These are phyloP conservation scores for Gallinago nigripennis DNA, from an alignment of 2,797 vertebrate genomes.

Conservation along the genomic window DNA sequence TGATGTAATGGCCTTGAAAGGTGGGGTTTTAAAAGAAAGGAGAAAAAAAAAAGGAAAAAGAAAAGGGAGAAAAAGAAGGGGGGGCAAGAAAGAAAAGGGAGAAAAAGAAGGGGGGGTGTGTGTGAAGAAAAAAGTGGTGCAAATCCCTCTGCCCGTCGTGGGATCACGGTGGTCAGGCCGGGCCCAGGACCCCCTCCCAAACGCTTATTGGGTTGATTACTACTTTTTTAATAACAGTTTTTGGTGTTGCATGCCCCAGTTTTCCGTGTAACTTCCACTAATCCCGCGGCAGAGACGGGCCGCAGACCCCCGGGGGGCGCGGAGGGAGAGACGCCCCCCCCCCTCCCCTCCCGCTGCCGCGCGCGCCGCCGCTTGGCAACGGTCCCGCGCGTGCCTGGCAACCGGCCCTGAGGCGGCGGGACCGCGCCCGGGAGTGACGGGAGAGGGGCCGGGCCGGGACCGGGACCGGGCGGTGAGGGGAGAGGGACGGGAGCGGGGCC, in stretches of 20 bases:
- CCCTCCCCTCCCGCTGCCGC: no score
- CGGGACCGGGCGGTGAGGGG: neutral
- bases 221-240: conserved; percentile 57
- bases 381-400: neutral
- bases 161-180: neutral
- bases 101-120: no score
- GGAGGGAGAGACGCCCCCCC: neutral
- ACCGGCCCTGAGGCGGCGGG: neutral
- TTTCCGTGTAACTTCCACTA: conserved; percentile 91
- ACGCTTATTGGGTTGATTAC: neutral
- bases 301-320: neutral
- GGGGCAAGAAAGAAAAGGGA: no score
- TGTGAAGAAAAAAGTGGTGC: no score
- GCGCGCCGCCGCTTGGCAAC: neutral
- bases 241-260: conserved; percentile 89
- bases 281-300: conserved; percentile 86
- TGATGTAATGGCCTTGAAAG: neutral
- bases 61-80: no score
- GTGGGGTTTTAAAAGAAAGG: no score
- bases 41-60: no score
- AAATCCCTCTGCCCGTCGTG: no score
- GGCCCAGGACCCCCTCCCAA: neutral
- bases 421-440: neutral
- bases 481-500: no score
- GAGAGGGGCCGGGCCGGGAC: neutral